A percentile compares a stretch with the other conserved stretches of the same genome.
Evolutionary conservation across 2,888 invertebrate genomes (phyloP).

Genomic region (Xestia ashworthii): DNA sequence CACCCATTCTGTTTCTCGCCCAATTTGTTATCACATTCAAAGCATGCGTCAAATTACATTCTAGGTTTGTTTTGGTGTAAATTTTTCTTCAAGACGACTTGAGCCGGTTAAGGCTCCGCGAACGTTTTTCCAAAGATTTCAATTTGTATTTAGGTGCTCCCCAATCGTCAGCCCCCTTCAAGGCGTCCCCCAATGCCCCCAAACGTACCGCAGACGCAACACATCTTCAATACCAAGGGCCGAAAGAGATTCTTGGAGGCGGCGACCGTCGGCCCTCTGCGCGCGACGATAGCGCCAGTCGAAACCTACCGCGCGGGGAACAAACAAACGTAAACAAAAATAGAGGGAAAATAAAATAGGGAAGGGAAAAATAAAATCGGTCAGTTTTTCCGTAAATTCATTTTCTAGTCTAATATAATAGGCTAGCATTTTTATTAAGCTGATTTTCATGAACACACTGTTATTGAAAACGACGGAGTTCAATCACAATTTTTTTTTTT

Average conservation of each 20-base stretch:
- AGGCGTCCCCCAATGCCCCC: conserved; percentile 24
- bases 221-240: conserved; percentile 87
- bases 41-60: background rate
- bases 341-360: conserved; percentile 50
- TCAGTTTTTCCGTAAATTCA: conserved; percentile 17
- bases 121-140: background rate
- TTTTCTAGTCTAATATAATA: background rate
- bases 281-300: conserved; percentile 84
- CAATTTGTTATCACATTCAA: background rate
- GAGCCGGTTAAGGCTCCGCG: background rate
- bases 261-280: conserved; percentile 81
- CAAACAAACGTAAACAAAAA: conserved; percentile 66
- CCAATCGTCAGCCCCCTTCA: conserved; percentile 50
- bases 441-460: background rate
- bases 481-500: background rate
- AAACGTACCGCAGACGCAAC: conserved; percentile 70
- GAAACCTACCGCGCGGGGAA: conserved; percentile 80
- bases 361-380: conserved; percentile 24
- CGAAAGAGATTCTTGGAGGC: conserved; percentile 89
- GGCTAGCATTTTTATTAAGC: background rate
- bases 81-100: background rate
- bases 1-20: background rate
- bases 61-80: background rate
- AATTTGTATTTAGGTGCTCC: background rate
- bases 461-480: background rate